phyloP scores from a whole-genome alignment of 2,797 vertebrate species.

The Aldrovandia affinis region DNA sequence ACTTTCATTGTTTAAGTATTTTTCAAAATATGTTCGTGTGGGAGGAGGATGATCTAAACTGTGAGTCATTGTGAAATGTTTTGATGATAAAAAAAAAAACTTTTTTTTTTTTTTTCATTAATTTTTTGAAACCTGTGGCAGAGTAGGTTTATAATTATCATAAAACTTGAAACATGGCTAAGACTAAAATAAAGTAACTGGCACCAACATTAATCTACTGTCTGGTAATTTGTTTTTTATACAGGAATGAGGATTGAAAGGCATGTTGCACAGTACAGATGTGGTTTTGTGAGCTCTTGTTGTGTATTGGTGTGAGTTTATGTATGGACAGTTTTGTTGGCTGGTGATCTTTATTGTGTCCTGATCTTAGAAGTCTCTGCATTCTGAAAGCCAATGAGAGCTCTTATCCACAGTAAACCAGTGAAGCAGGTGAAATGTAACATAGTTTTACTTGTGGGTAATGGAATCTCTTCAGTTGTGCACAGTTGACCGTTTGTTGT shows the following conservation, averaged over 20 bases:
- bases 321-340: not conserved
- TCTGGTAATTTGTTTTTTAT: constrained; percentile 14
- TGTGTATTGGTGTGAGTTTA: not conserved
- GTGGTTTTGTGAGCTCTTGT: not conserved
- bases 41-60: not conserved
- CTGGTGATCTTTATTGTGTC: not conserved
- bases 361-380: not conserved
- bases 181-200: constrained; percentile 15
- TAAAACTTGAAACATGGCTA: constrained; percentile 25
- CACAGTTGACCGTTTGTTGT: not conserved
- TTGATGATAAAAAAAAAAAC: not conserved
- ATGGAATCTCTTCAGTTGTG: not conserved
- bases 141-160: constrained; percentile 21
- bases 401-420: not conserved
- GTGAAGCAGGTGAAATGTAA: not conserved
- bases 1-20: not conserved
- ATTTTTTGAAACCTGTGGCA: not conserved
- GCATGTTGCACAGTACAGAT: constrained; percentile 4
- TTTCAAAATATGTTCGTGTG: not conserved
- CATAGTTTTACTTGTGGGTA: not conserved
- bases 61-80: not conserved
- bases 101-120: constrained; percentile 7
- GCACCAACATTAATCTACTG: not conserved
- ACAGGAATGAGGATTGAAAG: not conserved
- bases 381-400: not conserved